Percentiles rank a stretch among this genome's conserved stretches.
Evolutionary conservation across 1,140 invertebrate genomes (phyloP).

Genomic region (Saccostrea echinata): DNA sequence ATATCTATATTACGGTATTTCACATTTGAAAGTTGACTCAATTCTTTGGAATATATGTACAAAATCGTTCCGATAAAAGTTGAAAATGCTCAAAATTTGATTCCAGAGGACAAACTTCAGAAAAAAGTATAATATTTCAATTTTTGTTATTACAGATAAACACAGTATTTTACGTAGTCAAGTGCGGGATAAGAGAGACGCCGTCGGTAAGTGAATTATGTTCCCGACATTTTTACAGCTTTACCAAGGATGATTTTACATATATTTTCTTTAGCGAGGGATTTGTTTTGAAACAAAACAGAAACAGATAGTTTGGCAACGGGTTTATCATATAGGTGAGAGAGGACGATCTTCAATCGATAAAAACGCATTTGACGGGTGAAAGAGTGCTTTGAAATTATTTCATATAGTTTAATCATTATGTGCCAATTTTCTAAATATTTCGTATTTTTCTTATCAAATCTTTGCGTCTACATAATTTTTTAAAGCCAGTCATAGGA

Average conservation of each 20-base stretch:
- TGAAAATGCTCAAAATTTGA: no score
- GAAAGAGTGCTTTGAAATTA: neutral
- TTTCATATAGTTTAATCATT: neutral
- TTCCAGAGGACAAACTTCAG: no score
- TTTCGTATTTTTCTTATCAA: neutral
- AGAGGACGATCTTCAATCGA: neutral
- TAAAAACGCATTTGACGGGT: neutral
- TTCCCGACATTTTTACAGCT: neutral
- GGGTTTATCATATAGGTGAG: no score
- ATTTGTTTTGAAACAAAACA: constrained; percentile 24
- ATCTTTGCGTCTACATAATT: neutral
- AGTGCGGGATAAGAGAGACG: constrained; percentile 11
- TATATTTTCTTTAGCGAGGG: neutral
- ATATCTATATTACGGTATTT: no score
- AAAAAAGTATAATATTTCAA: no score
- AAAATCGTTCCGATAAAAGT: no score
- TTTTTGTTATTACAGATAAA: constrained; percentile 5
- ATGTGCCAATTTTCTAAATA: neutral
- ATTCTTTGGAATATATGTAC: no score
- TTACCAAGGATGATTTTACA: no score
- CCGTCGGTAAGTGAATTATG: neutral
- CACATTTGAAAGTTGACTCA: no score
- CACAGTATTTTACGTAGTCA: constrained; percentile 1
- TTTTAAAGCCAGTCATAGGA: no score
- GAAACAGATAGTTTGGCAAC: neutral